Evolutionary conservation across 2,797 vertebrate species (phyloP), one percentile per base, ranked within the genome.

Genomic region (Pitangus sulphuratus): DNA sequence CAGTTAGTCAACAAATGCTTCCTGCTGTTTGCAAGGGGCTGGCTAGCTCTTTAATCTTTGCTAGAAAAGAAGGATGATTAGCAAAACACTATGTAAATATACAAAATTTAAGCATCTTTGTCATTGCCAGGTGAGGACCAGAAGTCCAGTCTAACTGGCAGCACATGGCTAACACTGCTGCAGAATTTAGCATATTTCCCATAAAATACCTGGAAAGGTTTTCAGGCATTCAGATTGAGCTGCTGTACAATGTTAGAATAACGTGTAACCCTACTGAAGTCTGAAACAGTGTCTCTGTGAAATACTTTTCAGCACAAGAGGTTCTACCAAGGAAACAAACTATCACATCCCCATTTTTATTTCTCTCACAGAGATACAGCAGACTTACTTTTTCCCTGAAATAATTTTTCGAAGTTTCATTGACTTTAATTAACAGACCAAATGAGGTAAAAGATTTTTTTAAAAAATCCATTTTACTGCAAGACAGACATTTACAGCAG

Each of bases 401-500:
- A 54, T 40, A 83, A 12, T 70, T 50, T 85, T 71, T 77, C 66
- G n/a, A 75, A 33, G 33, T 86, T 95, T 62, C 64, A 47, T 84
- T 92, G 66, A 70, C 37, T 87, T 88, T 70, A 93, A 86, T 90
- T 94, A 96, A 87, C 44, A 76, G 53, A 80, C 20, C 30, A 76
- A 95, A 87, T 54, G 37, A 94, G 24, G 80, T 31, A 82, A 88
- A 92, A 51, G 9, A 24, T 3, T 37, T 37, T 33, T 75, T 62
- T 74, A 0, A 1, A 37, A 45, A 84, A 90, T 58, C n/a, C 20
- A 66, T 94, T 95, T 69, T 53, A 56, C 33, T 35, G 51, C 0
- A 0, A 76, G 51, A 84, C 5, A 4, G 54, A 6, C 44, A 90
- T 94, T 87, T 94, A 68, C 57, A 78, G 57, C 30, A 93, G 78